Evolutionary conservation across 2,113 vertebrate genomes (phyloP).

Genomic region (Orthonyx spaldingii): DNA sequence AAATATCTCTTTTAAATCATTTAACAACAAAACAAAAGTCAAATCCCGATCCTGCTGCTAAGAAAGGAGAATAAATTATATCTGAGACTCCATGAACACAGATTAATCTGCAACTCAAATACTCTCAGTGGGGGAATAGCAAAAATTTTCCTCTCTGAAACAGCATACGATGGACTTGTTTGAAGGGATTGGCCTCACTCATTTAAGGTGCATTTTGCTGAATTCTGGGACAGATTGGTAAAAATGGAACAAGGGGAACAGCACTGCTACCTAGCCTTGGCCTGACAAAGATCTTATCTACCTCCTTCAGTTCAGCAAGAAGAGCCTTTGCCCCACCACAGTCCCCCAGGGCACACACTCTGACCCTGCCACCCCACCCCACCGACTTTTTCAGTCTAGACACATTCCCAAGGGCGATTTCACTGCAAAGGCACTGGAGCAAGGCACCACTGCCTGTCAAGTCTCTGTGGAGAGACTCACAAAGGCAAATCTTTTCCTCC

Average conservation of each 20-base stretch:
- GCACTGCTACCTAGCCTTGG: fast-evolving
- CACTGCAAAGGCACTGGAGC: not conserved
- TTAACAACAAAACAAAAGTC: not conserved
- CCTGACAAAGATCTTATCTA: not conserved
- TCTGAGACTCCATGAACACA: not conserved
- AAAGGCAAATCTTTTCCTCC: not conserved
- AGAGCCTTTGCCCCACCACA: not conserved
- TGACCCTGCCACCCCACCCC: not conserved
- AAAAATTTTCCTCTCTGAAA: not conserved
- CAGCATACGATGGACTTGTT: not conserved
- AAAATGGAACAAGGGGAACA: not conserved
- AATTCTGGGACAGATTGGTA: not conserved
- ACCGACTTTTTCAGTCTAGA: not conserved
- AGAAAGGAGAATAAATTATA: not conserved
- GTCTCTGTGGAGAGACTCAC: not conserved
- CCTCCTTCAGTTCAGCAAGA: not conserved
- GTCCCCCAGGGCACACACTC: not conserved
- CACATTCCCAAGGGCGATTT: not conserved
- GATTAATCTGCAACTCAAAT: not conserved
- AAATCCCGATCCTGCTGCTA: not conserved
- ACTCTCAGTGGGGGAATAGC: not conserved
- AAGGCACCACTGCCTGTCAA: not conserved
- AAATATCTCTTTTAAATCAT: not conserved
- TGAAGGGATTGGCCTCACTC: not conserved
- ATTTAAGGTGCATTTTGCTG: not conserved